Evolutionary conservation across 2,113 vertebrate species (phyloP).

Genomic region (Micronycteris hirsuta): DNA sequence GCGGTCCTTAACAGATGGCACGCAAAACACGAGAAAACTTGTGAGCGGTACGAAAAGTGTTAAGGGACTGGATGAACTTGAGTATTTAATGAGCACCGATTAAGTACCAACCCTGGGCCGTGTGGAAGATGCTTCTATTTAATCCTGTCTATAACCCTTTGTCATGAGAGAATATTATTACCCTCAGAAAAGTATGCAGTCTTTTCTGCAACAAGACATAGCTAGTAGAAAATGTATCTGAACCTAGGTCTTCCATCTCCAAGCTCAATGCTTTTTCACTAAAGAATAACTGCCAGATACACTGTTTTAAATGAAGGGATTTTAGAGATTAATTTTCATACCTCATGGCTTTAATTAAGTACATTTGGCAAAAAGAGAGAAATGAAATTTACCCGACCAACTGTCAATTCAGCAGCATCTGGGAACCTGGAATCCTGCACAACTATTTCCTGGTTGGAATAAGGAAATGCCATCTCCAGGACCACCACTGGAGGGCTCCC

Average conservation of each 20-base stretch:
- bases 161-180: background rate
- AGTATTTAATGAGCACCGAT: background rate
- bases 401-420: background rate
- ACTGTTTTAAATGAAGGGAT: background rate
- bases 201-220: background rate
- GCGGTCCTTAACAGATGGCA: too few species aligned
- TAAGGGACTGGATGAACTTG: background rate
- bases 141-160: background rate
- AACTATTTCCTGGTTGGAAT: background rate
- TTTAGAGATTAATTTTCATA: background rate
- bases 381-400: background rate
- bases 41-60: too few species aligned
- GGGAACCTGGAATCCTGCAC: background rate
- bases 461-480: background rate
- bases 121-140: background rate
- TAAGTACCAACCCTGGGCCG: background rate
- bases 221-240: background rate
- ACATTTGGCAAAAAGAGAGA: conserved; percentile 7
- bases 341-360: background rate
- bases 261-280: background rate
- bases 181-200: background rate
- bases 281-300: background rate
- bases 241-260: background rate
- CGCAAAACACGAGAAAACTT: too few species aligned
- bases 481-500: background rate